Evolutionary conservation across 1,140 invertebrate genomes (phyloP), one percentile per base, ranked within the genome.

Genomic region (Helicoverpa armigera): DNA sequence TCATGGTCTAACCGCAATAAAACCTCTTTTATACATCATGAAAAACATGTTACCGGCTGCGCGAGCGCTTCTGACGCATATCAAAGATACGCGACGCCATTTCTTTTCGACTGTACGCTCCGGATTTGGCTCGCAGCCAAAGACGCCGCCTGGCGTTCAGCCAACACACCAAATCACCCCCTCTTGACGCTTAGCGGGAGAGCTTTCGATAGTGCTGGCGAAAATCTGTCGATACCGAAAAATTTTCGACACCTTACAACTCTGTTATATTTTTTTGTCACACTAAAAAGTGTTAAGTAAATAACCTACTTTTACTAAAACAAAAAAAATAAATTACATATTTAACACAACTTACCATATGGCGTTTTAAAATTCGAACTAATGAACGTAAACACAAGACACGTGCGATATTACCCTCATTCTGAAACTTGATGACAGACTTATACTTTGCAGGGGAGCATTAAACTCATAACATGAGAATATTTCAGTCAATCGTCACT

Each of bases 21-120:
- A 87, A 84, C 81, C 80, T 79, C 48, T 67, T 75, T 83, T 85
- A 77, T 86, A 82, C 82, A 82, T 87, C 81, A 80, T 80, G 75
- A 84, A 87, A 89, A 88, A 86, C 84, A 82, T 85, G 81, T 75
- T 86, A 61, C 70, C 56, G 73, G 61, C 69, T 89, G 91, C 91
- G 89, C 87, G 88, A 89, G 87, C 90, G 92, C 86, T 63, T 88
- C 87, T 94, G 92, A 93, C 92, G 92, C 92, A 93, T 93, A 91
- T 91, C 88, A 87, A 91, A 93, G 92, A 92, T 92, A 91, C 88
- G 92, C 91, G 91, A 92, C 91, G 88, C 88, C 88, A 87, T 89
- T 92, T 93, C 86, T 94, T 94, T 93, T 91, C 88, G 87, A 88
- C 86, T 89, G 86, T 87, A 85, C 86, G 85, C 87, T 89, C 85